phyloP scores from a whole-genome alignment of 1,140 invertebrate species.

The Sarcophaga bullata region DNA sequence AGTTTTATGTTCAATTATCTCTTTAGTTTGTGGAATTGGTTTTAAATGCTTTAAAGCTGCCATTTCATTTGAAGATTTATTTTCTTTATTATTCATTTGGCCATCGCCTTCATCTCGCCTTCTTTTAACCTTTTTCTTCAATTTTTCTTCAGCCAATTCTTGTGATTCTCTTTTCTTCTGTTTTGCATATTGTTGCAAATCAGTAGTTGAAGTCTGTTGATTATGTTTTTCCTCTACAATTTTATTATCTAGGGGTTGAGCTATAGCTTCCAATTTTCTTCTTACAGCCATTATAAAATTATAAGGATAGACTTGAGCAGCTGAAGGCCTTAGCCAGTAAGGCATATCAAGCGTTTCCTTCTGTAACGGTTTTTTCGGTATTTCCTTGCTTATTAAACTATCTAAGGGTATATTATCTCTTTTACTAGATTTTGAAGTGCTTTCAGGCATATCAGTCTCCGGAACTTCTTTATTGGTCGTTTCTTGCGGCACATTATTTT shows the following conservation, averaged over 20 bases:
- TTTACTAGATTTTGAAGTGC: neutral
- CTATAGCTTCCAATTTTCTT: conserved; percentile 49
- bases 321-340: conserved; percentile 46
- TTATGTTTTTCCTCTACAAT: neutral
- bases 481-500: neutral
- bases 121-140: conserved; percentile 20
- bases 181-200: neutral
- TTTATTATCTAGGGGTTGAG: conserved; percentile 7
- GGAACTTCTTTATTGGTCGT: neutral
- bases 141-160: neutral
- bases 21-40: no score
- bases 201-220: conserved; percentile 25
- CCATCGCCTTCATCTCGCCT: neutral
- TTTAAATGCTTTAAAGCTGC: no score
- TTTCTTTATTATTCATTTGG: neutral
- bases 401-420: neutral
- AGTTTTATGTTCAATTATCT: no score
- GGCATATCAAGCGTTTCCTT: conserved; percentile 43
- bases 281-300: conserved; percentile 52
- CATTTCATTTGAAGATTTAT: no score
- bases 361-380: neutral
- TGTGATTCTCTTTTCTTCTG: conserved; percentile 29
- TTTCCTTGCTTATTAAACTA: neutral
- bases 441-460: neutral
- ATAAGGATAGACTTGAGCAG: conserved; percentile 50